These are phyloP conservation scores for Amphipoea oculea DNA, from an alignment of 2,888 invertebrate genomes.

Conservation along the genomic window DNA sequence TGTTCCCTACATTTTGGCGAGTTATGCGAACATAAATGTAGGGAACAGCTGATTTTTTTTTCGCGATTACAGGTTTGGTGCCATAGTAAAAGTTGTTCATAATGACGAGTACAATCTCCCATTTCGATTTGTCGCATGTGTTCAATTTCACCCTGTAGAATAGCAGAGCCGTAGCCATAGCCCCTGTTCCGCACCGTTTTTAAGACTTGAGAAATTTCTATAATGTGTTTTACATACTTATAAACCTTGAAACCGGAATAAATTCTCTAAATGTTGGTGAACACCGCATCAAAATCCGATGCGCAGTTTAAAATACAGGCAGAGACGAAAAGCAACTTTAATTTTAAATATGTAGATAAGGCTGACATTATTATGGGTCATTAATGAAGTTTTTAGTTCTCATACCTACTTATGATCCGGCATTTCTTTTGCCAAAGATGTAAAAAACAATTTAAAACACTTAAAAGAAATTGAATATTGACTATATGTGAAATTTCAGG, in stretches of 20 bases:
- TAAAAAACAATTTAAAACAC: too few relatives aligned
- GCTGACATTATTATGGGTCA: not conserved
- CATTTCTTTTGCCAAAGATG: too few relatives aligned
- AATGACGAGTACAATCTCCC: too few relatives aligned
- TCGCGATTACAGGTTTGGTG: too few relatives aligned
- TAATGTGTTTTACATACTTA: not conserved
- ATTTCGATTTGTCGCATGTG: too few relatives aligned
- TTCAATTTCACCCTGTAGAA: too few relatives aligned
- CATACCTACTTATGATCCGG: not conserved
- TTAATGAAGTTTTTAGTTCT: not conserved
- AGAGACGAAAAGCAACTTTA: not conserved
- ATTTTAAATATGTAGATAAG: not conserved
- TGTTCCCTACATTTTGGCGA: too few relatives aligned
- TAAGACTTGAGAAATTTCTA: not conserved
- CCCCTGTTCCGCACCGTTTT: not conserved
- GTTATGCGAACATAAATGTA: too few relatives aligned
- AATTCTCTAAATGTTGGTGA: not conserved
- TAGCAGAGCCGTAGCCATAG: not conserved
- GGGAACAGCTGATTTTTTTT: too few relatives aligned
- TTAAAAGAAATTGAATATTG: too few relatives aligned
- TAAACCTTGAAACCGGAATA: not conserved
- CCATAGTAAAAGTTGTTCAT: too few relatives aligned
- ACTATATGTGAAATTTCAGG: too few relatives aligned
- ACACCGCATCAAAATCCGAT: not conserved
- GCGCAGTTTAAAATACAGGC: not conserved